Percentiles rank a stretch among this genome's conserved stretches.
Evolutionary conservation across 1,140 invertebrate genomes (phyloP).

Genomic region (Leptopilina boulardi): DNA sequence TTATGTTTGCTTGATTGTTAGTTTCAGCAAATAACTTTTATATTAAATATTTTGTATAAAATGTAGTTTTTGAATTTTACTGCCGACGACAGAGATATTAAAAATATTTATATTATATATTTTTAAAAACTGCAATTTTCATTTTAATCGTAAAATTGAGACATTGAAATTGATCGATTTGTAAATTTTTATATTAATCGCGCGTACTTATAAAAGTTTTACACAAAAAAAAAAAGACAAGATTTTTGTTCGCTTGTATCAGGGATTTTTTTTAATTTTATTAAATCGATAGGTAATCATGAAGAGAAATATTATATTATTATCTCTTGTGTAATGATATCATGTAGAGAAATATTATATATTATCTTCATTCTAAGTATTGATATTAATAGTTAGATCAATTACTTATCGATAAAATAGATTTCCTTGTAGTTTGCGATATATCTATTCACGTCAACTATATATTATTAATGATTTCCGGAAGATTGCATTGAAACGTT

Average conservation of each 20-base stretch:
- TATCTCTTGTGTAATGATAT: not conserved
- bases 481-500: constrained; percentile 3
- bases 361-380: not conserved
- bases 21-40: not conserved
- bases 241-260: not conserved
- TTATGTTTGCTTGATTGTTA: not conserved
- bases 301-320: not conserved
- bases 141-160: no score
- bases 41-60: not conserved
- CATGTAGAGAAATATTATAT: not conserved
- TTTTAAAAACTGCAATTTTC: no score
- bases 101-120: no score
- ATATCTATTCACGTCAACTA: not conserved
- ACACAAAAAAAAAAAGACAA: not conserved
- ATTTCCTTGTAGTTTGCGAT: constrained; percentile 10
- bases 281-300: constrained; percentile 13
- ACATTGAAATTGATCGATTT: no score
- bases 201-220: not conserved
- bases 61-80: not conserved
- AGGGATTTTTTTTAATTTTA: not conserved
- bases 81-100: not conserved
- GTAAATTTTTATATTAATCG: no score
- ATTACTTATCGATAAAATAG: constrained; percentile 1
- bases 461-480: constrained; percentile 8
- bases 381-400: not conserved